Base-by-base conservation (phyloP, 2,888 invertebrate genomes). In the Diplolepis rosae region DNA sequence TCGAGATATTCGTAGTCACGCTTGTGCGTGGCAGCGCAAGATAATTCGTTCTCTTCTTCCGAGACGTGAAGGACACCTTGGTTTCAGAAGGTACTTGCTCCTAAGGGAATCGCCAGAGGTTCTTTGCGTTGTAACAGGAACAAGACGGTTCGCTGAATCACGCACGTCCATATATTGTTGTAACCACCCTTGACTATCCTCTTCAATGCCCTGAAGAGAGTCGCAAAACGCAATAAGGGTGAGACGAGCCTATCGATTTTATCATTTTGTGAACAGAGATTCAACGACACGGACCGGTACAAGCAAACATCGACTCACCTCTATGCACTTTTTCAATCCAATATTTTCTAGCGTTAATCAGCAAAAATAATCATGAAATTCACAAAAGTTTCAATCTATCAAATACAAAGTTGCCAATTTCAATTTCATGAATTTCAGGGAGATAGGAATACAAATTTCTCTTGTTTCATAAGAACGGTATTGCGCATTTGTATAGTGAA, bases 221-320 rank as follows among this genome's bases (percentile, higher is more conserved):
- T 61, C 61, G 61, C 35, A 39, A 39, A 61, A 39, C 61, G 35
- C 61, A 61, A 61, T 39, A 61, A 61, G 39, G 61, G 61, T 24
- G 39, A 61, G 61, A 39, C 61, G 61, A 39, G 39, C 24, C 24
- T 61, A 61, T 61, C 61, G 61, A 61, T 61, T 61, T 61, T 61
- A 61, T 61, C 39, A 61, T 61, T 56, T 61, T 22, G 24, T 39
- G 24, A 61, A 61, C 39, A 24, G n/a, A 35, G 7, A 61, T 61
- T 61, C 61, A 61, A 61, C 61, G 35, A 35, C 39, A 61, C 56
- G 32, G 35, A 56, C 24, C n/a, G n/a, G n/a, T 61, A 18, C 61
- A 39, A 61, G 22, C 61, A 39, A 61, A 61, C 39, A 61, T 61
- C 39, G 13, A 24, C 27, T 30, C 32, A 32, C 32, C 18, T 22